These are phyloP conservation scores for Aphodius sticticus DNA, from an alignment of 2,888 invertebrate genomes.

Conservation along the genomic window DNA sequence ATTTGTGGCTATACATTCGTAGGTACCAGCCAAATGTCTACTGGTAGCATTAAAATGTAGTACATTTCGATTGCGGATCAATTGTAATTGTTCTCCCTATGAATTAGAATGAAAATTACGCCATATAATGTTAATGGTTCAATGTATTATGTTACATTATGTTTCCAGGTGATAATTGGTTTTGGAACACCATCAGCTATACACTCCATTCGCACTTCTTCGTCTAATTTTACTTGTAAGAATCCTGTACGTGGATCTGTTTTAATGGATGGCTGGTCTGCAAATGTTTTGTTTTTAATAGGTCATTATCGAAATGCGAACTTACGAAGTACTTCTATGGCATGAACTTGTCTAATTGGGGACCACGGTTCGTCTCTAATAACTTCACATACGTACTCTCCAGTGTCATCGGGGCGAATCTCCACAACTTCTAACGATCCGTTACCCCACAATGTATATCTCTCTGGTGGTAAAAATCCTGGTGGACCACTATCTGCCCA, in stretches of 20 bases:
- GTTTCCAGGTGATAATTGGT: conserved; percentile 77
- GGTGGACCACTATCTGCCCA: conserved; percentile 63
- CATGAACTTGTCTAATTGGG: conserved; percentile 75
- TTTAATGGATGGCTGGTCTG: conserved; percentile 75
- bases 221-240: conserved; percentile 76
- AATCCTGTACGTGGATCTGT: conserved; percentile 74
- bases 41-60: conserved; percentile 73
- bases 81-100: conserved; percentile 69
- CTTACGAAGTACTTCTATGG: conserved; percentile 82
- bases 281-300: conserved; percentile 18
- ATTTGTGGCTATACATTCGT: conserved; percentile 77
- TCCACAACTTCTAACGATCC: conserved; percentile 73
- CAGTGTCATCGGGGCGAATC: conserved; percentile 68
- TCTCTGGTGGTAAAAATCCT: conserved; percentile 58
- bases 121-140: background rate
- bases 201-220: conserved; percentile 79
- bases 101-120: conserved; percentile 33
- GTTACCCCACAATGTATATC: conserved; percentile 72
- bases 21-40: conserved; percentile 72
- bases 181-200: conserved; percentile 74
- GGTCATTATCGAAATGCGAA: conserved; percentile 42
- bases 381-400: conserved; percentile 74
- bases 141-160: conserved; percentile 57
- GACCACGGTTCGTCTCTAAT: conserved; percentile 72
- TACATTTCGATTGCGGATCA: conserved; percentile 68